These are phyloP conservation scores for Damaliscus lunatus DNA, from an alignment of 2,113 vertebrate species.

Conservation along the genomic window DNA sequence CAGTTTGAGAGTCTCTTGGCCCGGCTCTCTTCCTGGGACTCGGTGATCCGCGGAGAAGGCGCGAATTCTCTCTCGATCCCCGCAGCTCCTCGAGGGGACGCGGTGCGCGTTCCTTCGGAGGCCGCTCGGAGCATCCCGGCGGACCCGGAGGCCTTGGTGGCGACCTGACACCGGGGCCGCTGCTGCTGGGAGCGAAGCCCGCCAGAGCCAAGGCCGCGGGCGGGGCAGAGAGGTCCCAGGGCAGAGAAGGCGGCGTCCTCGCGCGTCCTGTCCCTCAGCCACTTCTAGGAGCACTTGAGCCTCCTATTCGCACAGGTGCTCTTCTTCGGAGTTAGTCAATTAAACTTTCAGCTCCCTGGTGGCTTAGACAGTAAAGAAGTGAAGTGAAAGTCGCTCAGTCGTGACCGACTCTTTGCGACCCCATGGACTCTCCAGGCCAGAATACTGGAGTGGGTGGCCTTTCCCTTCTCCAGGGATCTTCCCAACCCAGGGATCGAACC, in stretches of 20 bases:
- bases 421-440: neutral
- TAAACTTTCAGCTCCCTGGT: neutral
- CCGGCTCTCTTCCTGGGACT: accelerated
- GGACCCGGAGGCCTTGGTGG: neutral
- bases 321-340: neutral
- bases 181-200: neutral
- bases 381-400: neutral
- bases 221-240: accelerated
- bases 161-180: neutral
- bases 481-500: too few relatives aligned
- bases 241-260: neutral
- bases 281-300: slow-evolving; percentile 78
- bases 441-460: neutral
- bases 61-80: accelerated
- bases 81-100: neutral
- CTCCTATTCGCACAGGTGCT: neutral
- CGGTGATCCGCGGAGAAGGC: accelerated
- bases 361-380: neutral
- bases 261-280: slow-evolving; percentile 82
- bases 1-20: accelerated
- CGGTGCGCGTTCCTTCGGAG: too few relatives aligned
- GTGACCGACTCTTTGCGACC: neutral
- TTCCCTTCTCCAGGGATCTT: neutral
- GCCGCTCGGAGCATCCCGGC: neutral
- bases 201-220: neutral